These are phyloP conservation scores for Microplitis mediator DNA, from an alignment of 1,140 invertebrate genomes.

Conservation along the genomic window DNA sequence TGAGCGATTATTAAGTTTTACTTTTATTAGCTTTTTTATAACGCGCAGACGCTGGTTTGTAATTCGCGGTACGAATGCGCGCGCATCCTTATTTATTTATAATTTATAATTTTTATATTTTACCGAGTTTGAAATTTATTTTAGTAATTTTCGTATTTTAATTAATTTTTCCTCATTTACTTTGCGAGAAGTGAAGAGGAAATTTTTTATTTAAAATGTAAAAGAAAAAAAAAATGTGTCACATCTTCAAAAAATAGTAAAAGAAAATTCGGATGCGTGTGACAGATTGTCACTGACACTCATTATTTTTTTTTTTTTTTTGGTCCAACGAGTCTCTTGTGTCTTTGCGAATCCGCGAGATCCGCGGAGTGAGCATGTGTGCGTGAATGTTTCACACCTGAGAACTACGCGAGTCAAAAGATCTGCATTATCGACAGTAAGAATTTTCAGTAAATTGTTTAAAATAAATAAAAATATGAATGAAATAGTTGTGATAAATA, in stretches of 20 bases:
- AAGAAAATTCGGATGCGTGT: background rate
- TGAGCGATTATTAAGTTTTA: too few species aligned
- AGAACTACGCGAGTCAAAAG: constrained; percentile 53
- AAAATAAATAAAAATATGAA: background rate
- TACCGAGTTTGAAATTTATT: background rate
- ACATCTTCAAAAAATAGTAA: background rate
- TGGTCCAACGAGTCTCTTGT: constrained; percentile 37
- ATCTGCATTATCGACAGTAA: constrained; percentile 25
- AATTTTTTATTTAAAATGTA: background rate
- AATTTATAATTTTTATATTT: background rate
- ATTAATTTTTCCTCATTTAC: background rate
- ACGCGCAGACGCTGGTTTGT: background rate
- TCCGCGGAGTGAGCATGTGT: constrained; percentile 28
- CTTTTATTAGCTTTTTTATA: too few species aligned
- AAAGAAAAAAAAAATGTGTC: background rate
- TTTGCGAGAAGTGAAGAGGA: background rate
- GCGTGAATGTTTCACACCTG: constrained; percentile 55
- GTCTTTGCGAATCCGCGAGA: constrained; percentile 36
- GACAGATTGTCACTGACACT: background rate
- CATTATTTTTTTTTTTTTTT: constrained; percentile 29
- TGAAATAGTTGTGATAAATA: constrained; percentile 19
- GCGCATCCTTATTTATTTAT: background rate
- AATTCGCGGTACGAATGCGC: background rate
- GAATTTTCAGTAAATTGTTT: background rate
- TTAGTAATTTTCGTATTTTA: background rate